These are phyloP conservation scores for Zosterops lateralis DNA, from an alignment of 2,113 vertebrate genomes.

Conservation along the genomic window DNA sequence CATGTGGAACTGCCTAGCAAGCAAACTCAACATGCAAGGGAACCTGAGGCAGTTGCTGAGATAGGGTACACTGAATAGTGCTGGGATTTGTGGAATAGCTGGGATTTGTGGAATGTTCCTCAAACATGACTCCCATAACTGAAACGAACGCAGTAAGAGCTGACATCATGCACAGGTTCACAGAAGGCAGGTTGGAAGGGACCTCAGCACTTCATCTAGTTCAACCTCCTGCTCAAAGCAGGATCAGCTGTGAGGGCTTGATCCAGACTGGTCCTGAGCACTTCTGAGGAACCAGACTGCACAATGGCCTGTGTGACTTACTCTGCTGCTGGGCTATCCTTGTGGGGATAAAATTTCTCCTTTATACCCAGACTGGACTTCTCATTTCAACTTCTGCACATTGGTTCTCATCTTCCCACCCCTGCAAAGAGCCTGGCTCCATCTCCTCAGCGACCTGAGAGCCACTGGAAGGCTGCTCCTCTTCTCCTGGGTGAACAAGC, in stretches of 20 bases:
- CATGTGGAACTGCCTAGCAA: background rate
- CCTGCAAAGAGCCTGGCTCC: background rate
- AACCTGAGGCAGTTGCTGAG: background rate
- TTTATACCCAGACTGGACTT: background rate
- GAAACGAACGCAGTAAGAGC: background rate
- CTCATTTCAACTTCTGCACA: background rate
- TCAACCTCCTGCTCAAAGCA: background rate
- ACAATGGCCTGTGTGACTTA: background rate
- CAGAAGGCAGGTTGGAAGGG: background rate
- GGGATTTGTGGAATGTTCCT: background rate
- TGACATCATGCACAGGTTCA: background rate
- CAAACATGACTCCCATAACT: background rate
- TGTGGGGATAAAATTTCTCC: background rate
- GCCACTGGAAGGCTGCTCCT: background rate
- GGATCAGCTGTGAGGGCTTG: background rate
- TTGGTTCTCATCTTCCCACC: background rate
- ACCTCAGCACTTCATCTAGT: background rate
- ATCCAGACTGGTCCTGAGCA: background rate
- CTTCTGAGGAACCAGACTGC: background rate
- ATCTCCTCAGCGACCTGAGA: background rate
- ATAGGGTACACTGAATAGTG: background rate
- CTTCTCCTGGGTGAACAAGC: background rate
- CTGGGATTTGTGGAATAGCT: background rate
- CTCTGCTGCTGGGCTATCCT: background rate
- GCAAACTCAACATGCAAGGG: background rate